Percentiles rank a stretch among this genome's conserved stretches.
Evolutionary conservation across 2,888 invertebrate species (phyloP).

Genomic region (Aethes cnicana): DNA sequence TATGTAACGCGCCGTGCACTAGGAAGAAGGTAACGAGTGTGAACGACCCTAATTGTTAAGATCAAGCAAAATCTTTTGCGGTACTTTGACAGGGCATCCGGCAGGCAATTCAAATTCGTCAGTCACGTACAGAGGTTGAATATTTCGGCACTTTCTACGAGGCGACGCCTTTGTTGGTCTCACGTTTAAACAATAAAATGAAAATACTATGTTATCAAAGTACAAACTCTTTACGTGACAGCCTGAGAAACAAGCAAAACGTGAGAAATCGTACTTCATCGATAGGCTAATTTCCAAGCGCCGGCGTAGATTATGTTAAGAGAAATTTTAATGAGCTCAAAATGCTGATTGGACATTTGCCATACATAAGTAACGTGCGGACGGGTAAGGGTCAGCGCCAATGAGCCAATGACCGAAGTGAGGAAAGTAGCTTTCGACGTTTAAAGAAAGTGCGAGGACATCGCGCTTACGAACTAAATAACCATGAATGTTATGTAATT

Average conservation of each 20-base stretch:
- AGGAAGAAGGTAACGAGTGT: too few species aligned
- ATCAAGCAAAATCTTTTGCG: conserved; percentile 8
- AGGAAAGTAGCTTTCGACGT: conserved; percentile 50
- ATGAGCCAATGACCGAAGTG: conserved; percentile 40
- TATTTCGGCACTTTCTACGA: conserved; percentile 56
- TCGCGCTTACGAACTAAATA: conserved; percentile 34
- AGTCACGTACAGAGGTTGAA: conserved; percentile 54
- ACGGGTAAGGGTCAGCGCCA: conserved; percentile 39
- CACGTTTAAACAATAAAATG: conserved; percentile 45
- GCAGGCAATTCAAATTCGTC: conserved; percentile 37
- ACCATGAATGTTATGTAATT: conserved; percentile 10
- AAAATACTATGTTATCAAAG: conserved; percentile 38
- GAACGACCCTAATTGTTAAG: conserved; percentile 12
- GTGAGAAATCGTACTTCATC: conserved; percentile 4
- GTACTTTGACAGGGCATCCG: conserved; percentile 4
- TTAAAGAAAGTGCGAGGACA: conserved; percentile 55
- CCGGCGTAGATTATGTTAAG: too few species aligned
- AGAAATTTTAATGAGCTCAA: neutral
- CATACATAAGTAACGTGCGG: conserved; percentile 29
- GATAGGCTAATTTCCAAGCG: neutral
- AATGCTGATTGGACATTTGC: conserved; percentile 8
- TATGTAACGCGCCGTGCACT: too few species aligned
- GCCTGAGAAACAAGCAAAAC: conserved; percentile 11
- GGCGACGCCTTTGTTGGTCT: conserved; percentile 44
- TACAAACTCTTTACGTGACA: conserved; percentile 24